Base-by-base conservation (phyloP, 2,113 vertebrate genomes). In the Trochalopteron elliotii region DNA sequence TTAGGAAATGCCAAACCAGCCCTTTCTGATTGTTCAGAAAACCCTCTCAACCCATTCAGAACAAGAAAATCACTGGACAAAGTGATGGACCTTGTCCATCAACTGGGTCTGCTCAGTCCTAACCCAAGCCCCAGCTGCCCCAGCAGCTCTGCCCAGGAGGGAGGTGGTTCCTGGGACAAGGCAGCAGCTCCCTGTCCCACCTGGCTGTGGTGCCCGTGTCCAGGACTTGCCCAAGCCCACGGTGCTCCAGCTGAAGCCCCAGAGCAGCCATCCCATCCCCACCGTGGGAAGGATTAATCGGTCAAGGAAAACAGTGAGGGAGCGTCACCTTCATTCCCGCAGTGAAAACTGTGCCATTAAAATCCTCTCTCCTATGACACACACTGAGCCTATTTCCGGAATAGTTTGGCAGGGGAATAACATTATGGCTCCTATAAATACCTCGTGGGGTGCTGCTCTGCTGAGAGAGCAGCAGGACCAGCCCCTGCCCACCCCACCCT, bases 351-450 rank as follows among this genome's bases (percentile, higher is more conserved):
- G 87, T 96, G 85, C 81, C 94, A 96, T 95, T 93, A 90, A 94
- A 89, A 93, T 77, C 57, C 75, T 79, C 83, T 95, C 91, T 96
- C 67, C 83, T 94, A 11, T 97, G 96, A 94, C 93, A 96, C 90
- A 96, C 91, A 27, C 93, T 16, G 79, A 96, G 92, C 93, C 94
- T 95, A 93, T 94, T 97, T 94, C 95, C 80, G 69, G 91, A 91
- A 94, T 56, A 89, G 88, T 94, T 97, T 96, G 94, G 89, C 93
- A 96, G 72, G 83, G 91, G 82, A 96, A 96, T 95, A 94, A 94
- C 92, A 96, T 94, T 71, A 77, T 10, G 3, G 61, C 57, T 49
- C 83, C 95, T 97, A 93, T 94, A 96, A 97, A 97, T 97, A 96
- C 69, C 80, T 80, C 2, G 1, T 18, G 93, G 87, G 94, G 92